Evolutionary conservation across 2,113 vertebrate genomes (phyloP).

Genomic region (Scomber japonicus): DNA sequence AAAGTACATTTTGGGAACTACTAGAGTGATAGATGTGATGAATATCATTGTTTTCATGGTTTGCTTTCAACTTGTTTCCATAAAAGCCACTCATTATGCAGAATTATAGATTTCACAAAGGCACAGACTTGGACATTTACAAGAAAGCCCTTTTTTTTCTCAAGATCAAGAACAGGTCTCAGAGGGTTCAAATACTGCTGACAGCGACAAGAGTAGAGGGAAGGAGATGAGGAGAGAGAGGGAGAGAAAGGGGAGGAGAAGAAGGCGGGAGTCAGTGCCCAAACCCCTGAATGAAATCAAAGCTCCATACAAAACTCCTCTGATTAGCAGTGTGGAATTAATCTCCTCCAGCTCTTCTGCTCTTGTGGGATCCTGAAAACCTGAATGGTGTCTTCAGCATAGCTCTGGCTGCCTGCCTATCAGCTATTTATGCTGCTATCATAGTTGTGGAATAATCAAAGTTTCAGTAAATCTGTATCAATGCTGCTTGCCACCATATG

Average conservation of each 20-base stretch:
- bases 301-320: conserved; percentile 73
- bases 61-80: conserved; percentile 59
- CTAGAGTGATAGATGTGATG: conserved; percentile 48
- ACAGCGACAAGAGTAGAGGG: conserved; percentile 57
- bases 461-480: conserved; percentile 19
- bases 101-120: conserved; percentile 70
- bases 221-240: conserved; percentile 5
- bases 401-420: conserved; percentile 39
- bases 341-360: conserved; percentile 64
- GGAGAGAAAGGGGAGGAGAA: conserved; percentile 53
- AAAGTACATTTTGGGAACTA: conserved; percentile 51
- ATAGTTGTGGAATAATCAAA: conserved; percentile 34
- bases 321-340: conserved; percentile 78
- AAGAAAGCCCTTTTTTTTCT: conserved; percentile 71
- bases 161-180: conserved; percentile 72
- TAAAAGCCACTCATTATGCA: conserved; percentile 67
- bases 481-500: neutral
- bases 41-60: conserved; percentile 66
- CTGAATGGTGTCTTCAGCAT: conserved; percentile 57
- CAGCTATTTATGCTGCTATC: conserved; percentile 48
- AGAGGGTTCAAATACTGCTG: conserved; percentile 69
- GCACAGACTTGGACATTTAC: conserved; percentile 67
- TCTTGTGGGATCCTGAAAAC: conserved; percentile 57
- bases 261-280: conserved; percentile 56
- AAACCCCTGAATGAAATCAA: conserved; percentile 76